A percentile compares a stretch with the other conserved stretches of the same genome.
These are phyloP conservation scores for Camarhynchus parvulus DNA, from an alignment of 2,113 vertebrate species.

Conservation along the genomic window DNA sequence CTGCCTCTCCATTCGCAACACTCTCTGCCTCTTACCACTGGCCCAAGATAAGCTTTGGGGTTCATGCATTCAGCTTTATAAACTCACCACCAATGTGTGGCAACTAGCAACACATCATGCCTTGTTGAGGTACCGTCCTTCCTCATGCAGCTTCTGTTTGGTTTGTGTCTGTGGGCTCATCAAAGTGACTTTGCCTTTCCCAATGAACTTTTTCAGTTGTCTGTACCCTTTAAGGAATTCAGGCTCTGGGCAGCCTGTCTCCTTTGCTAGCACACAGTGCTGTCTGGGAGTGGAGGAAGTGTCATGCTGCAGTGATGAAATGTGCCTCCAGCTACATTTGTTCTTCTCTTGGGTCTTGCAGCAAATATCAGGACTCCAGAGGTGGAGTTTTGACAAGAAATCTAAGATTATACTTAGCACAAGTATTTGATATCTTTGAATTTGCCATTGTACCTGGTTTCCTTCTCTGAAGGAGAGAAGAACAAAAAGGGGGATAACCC, in stretches of 20 bases:
- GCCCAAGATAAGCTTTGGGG: background rate
- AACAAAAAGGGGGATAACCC: background rate
- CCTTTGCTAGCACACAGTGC: background rate
- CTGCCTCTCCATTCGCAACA: background rate
- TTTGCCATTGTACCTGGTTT: background rate
- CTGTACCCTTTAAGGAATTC: background rate
- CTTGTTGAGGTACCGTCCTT: background rate
- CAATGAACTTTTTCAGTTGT: background rate
- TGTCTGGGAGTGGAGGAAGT: background rate
- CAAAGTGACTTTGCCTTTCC: background rate
- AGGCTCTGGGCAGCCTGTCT: background rate
- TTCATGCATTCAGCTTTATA: background rate
- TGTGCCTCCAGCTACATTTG: background rate
- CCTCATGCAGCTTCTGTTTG: background rate
- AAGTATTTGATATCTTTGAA: background rate
- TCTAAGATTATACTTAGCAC: background rate
- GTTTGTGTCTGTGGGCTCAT: background rate
- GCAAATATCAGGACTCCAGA: background rate
- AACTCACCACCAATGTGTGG: background rate
- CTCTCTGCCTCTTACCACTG: background rate
- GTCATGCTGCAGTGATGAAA: background rate
- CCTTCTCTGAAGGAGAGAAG: background rate
- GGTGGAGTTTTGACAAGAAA: background rate
- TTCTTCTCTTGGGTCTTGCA: slow-evolving; percentile 14
- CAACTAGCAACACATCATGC: background rate